phyloP scores from a whole-genome alignment of 2,888 invertebrate genomes.

The Galerucella pusilla region DNA sequence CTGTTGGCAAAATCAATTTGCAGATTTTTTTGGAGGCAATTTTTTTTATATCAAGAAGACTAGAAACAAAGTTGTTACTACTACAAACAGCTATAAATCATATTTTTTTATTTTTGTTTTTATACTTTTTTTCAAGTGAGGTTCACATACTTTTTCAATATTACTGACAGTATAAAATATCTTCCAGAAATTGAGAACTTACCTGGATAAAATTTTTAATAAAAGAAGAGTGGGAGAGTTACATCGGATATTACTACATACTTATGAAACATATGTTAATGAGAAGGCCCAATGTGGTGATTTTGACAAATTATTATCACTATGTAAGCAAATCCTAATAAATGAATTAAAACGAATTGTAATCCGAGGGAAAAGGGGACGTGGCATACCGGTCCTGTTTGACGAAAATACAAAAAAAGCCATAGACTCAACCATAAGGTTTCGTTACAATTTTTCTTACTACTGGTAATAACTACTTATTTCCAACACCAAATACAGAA shows the following conservation, averaged over 20 bases:
- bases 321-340: neutral
- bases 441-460: no score
- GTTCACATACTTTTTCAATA: no score
- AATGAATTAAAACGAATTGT: neutral
- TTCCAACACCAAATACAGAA: neutral
- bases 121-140: no score
- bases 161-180: no score
- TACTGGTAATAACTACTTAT: no score
- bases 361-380: neutral
- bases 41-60: neutral
- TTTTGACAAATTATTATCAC: neutral
- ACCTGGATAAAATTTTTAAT: constrained; percentile 11
- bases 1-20: no score
- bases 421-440: neutral
- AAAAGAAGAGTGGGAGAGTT: constrained; percentile 20
- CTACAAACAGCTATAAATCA: neutral
- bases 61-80: neutral
- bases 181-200: no score
- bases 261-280: neutral
- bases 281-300: neutral
- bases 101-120: no score
- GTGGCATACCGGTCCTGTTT: neutral
- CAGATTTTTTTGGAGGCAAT: neutral
- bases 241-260: neutral
- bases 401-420: neutral